Evolutionary conservation across 1,140 invertebrate species (phyloP).

Genomic region (Drosophila watanabei): DNA sequence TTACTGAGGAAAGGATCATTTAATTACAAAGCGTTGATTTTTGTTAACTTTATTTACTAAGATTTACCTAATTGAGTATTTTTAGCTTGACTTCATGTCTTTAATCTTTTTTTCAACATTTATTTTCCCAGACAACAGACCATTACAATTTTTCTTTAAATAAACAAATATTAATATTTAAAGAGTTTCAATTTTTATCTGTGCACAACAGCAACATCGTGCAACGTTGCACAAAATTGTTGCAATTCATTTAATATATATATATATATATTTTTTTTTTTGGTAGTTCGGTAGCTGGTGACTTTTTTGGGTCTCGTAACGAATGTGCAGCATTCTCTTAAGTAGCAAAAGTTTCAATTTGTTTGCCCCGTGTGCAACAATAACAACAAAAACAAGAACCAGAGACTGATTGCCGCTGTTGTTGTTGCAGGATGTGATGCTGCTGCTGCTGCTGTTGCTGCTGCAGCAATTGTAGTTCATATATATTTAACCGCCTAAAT

Average conservation of each 20-base stretch:
- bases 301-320: slow-evolving; percentile 52
- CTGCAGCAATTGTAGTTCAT: slow-evolving; percentile 65
- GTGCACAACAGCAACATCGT: slow-evolving; percentile 9
- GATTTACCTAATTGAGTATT: too few relatives aligned
- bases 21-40: too few relatives aligned
- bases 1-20: too few relatives aligned
- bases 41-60: too few relatives aligned
- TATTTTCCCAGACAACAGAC: too few relatives aligned
- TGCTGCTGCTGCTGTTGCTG: slow-evolving; percentile 6
- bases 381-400: background rate
- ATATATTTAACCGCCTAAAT: slow-evolving; percentile 78
- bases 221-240: slow-evolving; percentile 72
- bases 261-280: slow-evolving; percentile 57
- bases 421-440: slow-evolving; percentile 18
- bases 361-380: slow-evolving; percentile 48
- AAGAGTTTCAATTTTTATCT: background rate
- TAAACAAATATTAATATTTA: too few relatives aligned
- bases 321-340: slow-evolving; percentile 62
- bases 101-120: too few relatives aligned
- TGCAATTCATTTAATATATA: slow-evolving; percentile 75
- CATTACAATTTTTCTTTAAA: too few relatives aligned
- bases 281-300: slow-evolving; percentile 8
- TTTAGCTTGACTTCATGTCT: too few relatives aligned
- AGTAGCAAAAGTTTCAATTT: slow-evolving; percentile 74
- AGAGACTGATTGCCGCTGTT: slow-evolving; percentile 4